Evolutionary conservation across 2,888 invertebrate species (phyloP).

Genomic region (Dicyrtoma fusca): DNA sequence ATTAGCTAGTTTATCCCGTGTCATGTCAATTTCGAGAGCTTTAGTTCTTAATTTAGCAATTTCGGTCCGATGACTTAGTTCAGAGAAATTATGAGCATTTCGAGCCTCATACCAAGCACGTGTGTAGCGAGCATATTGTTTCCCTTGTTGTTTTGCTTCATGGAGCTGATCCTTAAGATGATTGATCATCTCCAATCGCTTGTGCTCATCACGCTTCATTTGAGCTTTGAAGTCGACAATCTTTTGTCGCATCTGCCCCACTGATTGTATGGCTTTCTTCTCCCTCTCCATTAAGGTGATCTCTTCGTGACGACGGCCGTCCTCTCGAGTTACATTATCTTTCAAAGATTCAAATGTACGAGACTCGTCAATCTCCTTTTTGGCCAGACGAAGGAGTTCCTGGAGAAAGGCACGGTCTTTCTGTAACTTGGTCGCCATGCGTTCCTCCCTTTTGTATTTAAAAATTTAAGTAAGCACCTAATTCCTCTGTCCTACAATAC

Average conservation of each 20-base stretch:
- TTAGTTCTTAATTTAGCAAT: conserved; percentile 34
- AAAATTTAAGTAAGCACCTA: no score
- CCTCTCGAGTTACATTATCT: conserved; percentile 36
- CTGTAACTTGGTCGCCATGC: conserved; percentile 40
- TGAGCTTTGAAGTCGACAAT: conserved; percentile 39
- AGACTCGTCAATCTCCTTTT: conserved; percentile 34
- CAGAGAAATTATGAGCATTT: conserved; percentile 35
- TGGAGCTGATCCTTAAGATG: conserved; percentile 49
- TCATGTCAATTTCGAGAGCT: conserved; percentile 42
- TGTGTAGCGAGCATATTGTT: conserved; percentile 42
- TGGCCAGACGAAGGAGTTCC: conserved; percentile 38
- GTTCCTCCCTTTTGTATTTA: conserved; percentile 33
- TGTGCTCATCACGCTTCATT: conserved; percentile 42
- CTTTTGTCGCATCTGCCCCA: conserved; percentile 31
- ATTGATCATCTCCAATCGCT: conserved; percentile 44
- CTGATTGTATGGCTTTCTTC: conserved; percentile 24
- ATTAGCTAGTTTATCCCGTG: conserved; percentile 48
- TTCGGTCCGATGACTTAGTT: conserved; percentile 31
- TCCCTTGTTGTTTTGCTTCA: conserved; percentile 43
- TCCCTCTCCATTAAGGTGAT: conserved; percentile 37
- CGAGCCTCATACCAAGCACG: conserved; percentile 47
- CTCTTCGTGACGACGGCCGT: conserved; percentile 37
- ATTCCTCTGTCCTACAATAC: neutral
- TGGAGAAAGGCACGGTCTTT: conserved; percentile 38
- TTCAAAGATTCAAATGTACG: conserved; percentile 38